Evolutionary conservation across 1,140 invertebrate genomes (phyloP), one percentile per base, ranked within the genome.

Genomic region (Zaprionus inermis): DNA sequence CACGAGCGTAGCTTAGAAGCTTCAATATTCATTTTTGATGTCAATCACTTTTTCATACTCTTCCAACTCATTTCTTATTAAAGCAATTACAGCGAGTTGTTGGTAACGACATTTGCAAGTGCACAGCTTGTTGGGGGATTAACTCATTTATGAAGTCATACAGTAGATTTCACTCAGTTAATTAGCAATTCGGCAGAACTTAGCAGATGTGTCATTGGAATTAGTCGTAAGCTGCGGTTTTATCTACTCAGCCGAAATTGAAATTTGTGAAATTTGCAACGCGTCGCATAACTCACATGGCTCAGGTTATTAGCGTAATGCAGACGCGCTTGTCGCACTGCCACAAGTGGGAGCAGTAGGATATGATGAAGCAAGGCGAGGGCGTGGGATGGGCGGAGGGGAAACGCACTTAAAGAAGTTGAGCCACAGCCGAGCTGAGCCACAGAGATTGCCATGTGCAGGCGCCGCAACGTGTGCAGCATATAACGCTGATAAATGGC

Each of bases 251-350:
- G 46, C 44, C 51, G 57, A 72, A 70, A 61, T 32, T 51, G 77
- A 76, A 66, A 66, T 77, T 85, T 41, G 65, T 18, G 44, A 64
- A 77, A 74, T 69, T 64, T 69, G 7, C 65, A 28, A 36, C 64
- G 36, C 52, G 55, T 67, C 57, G 49, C 79, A 82, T 82, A 82
- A 82, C 83, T 86, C 79, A 88, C 36, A 64, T 54, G 75, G 72
- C 46, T 79, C 74, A 82, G 79, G 82, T 82, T 86, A 86, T 86
- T 86, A 86, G 82, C 82, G 82, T 85, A 85, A 85, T 85, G 82
- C 79, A 88, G 79, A 69, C 76, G 63, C 79, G 79, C 82, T 82
- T 88, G 79, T 88, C 76, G 69, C 65, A 57, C 34, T 60, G 59
- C 59, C 30, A 9, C 20, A 34, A 66, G 16, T 28, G 52, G 51